Conservation (phyloP, 1,140 invertebrate species). For the Nebria ingens region DNA sequence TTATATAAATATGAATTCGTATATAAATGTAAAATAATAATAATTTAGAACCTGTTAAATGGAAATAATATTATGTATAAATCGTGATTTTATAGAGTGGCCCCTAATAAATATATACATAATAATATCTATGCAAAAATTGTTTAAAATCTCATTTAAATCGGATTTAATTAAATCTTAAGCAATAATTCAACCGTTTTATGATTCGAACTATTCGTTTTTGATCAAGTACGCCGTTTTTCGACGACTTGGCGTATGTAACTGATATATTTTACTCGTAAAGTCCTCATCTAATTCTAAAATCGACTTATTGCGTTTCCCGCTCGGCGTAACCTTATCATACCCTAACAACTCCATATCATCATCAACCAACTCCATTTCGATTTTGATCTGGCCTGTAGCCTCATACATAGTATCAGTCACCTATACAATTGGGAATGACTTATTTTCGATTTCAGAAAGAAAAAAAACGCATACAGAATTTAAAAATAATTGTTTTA, state of each 20-base stretch:
- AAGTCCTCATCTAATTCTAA: neutral
- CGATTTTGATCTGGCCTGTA: conserved; percentile 28
- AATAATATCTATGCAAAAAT: no score
- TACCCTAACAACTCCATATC: conserved; percentile 32
- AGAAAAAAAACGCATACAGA: no score
- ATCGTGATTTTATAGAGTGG: no score
- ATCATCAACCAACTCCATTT: conserved; percentile 34
- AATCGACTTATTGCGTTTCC: conserved; percentile 18
- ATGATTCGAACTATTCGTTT: neutral
- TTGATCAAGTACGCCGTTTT: conserved; percentile 1
- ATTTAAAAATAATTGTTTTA: neutral
- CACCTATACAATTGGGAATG: conserved; percentile 21
- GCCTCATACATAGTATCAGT: conserved; percentile 24
- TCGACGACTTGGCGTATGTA: neutral
- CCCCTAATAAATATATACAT: no score
- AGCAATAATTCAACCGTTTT: no score
- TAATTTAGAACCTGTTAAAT: no score
- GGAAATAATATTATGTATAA: no score
- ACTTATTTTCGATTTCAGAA: no score
- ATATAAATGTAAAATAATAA: no score
- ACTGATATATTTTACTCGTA: neutral
- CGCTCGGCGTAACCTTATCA: conserved; percentile 26
- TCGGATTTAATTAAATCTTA: no score
- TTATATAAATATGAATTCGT: no score
- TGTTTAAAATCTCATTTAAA: no score